A percentile compares a stretch with the other conserved stretches of the same genome.
phyloP scores from a whole-genome alignment of 2,797 vertebrate species.

The Acipenser transmontanus region DNA sequence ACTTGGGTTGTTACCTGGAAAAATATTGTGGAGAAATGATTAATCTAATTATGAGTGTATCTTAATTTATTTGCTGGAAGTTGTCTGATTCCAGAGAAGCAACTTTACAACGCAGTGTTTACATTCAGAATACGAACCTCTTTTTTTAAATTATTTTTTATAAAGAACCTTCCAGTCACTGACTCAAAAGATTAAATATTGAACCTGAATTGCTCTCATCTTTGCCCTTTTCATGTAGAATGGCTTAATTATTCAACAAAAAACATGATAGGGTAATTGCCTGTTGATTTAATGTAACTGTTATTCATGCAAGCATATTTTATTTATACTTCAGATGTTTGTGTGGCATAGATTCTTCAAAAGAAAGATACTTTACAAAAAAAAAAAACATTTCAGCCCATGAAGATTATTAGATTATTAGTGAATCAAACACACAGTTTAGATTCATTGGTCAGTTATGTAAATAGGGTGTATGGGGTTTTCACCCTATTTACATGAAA shows the following conservation, averaged over 20 bases:
- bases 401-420: constrained; percentile 72
- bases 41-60: too few relatives aligned
- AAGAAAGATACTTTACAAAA: constrained; percentile 47
- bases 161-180: neutral
- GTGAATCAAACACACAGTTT: constrained; percentile 45
- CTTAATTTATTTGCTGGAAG: too few relatives aligned
- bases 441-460: constrained; percentile 56
- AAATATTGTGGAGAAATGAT: too few relatives aligned
- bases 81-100: too few relatives aligned
- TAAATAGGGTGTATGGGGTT: constrained; percentile 51
- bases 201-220: constrained; percentile 6
- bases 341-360: constrained; percentile 72
- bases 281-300: constrained; percentile 61
- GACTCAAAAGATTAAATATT: neutral
- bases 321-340: constrained; percentile 70
- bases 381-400: constrained; percentile 56
- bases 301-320: constrained; percentile 75
- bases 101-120: too few relatives aligned
- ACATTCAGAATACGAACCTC: too few relatives aligned
- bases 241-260: constrained; percentile 19
- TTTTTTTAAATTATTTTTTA: neutral
- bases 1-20: too few relatives aligned
- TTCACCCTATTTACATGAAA: too few relatives aligned
- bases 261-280: constrained; percentile 72
- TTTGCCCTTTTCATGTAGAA: neutral